phyloP scores from a whole-genome alignment of 2,113 vertebrate genomes.

The Erythrolamprus reginae region DNA sequence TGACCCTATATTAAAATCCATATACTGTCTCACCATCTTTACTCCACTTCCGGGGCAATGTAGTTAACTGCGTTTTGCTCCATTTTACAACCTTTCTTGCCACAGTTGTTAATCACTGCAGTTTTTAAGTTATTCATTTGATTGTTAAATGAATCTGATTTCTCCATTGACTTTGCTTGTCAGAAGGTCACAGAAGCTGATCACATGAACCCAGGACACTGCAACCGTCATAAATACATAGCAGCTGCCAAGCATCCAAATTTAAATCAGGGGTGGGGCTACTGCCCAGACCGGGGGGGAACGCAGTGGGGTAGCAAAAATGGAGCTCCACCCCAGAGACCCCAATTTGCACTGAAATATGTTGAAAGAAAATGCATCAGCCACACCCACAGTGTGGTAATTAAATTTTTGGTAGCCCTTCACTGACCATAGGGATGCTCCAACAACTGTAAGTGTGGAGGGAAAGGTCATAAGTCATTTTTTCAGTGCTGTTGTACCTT shows the following conservation, averaged over 20 bases:
- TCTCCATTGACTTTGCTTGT: not conserved
- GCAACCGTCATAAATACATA: not conserved
- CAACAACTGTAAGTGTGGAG: not conserved
- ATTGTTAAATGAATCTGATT: not conserved
- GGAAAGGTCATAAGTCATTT: not conserved
- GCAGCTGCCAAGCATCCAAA: not conserved
- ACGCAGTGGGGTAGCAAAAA: no score
- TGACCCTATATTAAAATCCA: no score
- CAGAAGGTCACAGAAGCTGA: not conserved
- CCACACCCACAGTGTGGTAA: no score
- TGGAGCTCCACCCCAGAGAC: no score
- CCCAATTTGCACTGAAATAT: no score
- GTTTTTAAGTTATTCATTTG: not conserved
- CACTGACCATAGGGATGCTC: not conserved
- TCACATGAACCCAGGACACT: not conserved
- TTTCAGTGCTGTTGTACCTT: not conserved
- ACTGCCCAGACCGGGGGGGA: no score
- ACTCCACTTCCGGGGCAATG: no score
- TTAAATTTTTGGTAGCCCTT: no score
- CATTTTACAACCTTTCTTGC: not conserved
- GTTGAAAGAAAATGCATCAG: no score
- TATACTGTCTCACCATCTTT: no score
- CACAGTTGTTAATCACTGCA: not conserved
- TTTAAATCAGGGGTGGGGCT: not conserved
- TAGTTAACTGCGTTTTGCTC: no score